A percentile compares a stretch with the other conserved stretches of the same genome.
These are phyloP conservation scores for Lasioglossum oenotherae DNA, from an alignment of 2,888 invertebrate genomes.

Conservation along the genomic window DNA sequence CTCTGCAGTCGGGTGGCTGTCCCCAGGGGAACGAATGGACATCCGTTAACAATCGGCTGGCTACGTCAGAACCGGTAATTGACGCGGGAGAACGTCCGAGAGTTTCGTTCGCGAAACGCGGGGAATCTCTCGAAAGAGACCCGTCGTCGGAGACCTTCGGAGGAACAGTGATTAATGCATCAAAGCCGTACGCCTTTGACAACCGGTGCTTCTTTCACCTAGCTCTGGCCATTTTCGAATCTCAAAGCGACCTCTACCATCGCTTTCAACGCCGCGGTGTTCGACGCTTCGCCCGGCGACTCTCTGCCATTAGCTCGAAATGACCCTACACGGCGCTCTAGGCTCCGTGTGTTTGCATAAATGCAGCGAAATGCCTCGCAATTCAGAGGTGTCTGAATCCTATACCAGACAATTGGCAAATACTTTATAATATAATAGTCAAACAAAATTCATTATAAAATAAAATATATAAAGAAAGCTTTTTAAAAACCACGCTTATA, in stretches of 20 bases:
- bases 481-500: too few relatives aligned
- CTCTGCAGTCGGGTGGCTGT: not conserved
- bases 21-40: not conserved
- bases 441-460: too few relatives aligned
- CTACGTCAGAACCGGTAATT: constrained; percentile 1
- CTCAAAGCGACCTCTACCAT: constrained; percentile 9
- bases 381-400: not conserved
- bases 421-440: too few relatives aligned
- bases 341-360: not conserved
- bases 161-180: constrained; percentile 17
- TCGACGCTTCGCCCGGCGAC: not conserved
- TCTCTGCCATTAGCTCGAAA: not conserved
- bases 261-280: not conserved
- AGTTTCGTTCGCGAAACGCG: constrained; percentile 2
- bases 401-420: not conserved
- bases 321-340: not conserved
- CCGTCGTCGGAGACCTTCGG: not conserved
- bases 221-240: constrained; percentile 12
- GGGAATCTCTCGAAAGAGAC: not conserved
- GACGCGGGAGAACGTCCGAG: not conserved
- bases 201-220: not conserved
- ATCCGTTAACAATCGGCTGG: constrained; percentile 1
- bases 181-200: not conserved
- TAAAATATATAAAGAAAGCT: too few relatives aligned
- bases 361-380: not conserved